Conservation (phyloP, 2,888 invertebrate genomes). For the Campoplex capitator region DNA sequence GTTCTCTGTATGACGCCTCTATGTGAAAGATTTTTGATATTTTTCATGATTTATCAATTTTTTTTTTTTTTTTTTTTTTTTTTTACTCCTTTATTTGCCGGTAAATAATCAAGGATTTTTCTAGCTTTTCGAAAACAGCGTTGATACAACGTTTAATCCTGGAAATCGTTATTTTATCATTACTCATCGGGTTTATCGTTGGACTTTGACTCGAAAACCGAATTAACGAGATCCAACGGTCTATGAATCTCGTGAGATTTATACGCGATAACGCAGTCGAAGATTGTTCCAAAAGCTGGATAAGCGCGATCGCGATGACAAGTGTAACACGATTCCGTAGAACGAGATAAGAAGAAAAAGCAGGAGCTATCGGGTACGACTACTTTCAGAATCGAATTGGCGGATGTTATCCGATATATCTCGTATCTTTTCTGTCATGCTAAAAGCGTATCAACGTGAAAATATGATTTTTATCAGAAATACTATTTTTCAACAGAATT, state of each 20-base stretch:
- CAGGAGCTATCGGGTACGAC: not conserved
- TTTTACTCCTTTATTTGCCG: not conserved
- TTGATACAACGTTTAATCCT: not conserved
- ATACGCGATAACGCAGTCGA: not conserved
- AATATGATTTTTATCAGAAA: conserved; percentile 17
- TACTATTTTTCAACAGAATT: conserved; percentile 1
- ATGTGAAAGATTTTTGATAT: conserved; percentile 7
- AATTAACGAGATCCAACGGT: conserved; percentile 5
- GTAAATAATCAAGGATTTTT: not conserved
- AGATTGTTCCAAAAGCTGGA: conserved; percentile 51
- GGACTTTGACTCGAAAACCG: not conserved
- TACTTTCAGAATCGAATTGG: conserved; percentile 25
- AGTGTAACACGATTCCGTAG: conserved; percentile 29
- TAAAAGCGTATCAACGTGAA: not conserved
- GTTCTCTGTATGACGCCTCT: conserved; percentile 47
- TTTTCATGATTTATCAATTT: not conserved
- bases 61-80: not conserved
- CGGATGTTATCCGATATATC: conserved; percentile 40
- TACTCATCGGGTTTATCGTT: not conserved
- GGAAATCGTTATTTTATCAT: not conserved
- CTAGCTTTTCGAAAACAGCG: not conserved
- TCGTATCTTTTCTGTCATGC: conserved; percentile 31
- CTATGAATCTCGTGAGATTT: conserved; percentile 5
- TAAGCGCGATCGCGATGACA: conserved; percentile 39
- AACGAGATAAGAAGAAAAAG: not conserved